phyloP scores from a whole-genome alignment of 2,888 invertebrate species.

The Chironomus riparius region DNA sequence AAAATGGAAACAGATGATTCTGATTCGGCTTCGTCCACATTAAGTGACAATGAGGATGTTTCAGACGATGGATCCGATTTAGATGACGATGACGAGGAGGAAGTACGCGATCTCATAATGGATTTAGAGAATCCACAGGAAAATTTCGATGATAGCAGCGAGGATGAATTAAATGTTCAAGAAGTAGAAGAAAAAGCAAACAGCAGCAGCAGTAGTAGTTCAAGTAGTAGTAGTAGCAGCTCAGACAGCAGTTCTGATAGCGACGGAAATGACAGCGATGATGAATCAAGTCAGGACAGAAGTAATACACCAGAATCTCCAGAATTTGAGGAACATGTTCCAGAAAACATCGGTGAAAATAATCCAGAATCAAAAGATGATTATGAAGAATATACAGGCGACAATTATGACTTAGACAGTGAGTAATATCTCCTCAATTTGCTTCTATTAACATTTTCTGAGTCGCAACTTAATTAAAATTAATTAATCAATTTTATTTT shows the following conservation, averaged over 20 bases:
- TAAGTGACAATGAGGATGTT: neutral
- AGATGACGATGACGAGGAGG: neutral
- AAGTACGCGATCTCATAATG: neutral
- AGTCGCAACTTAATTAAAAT: conserved; percentile 22
- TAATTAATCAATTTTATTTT: too few relatives aligned
- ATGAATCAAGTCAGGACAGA: neutral
- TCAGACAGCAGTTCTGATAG: neutral
- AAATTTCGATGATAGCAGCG: neutral
- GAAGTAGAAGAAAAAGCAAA: neutral
- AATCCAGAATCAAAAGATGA: conserved; percentile 26
- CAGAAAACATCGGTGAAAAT: neutral
- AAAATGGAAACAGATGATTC: neutral
- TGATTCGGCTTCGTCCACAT: neutral
- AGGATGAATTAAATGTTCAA: neutral
- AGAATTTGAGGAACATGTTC: conserved; percentile 23
- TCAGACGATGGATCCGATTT: neutral
- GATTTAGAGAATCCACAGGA: neutral
- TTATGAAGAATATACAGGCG: neutral
- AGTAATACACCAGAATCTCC: conserved; percentile 15
- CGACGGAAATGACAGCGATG: neutral
- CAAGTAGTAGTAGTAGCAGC: neutral
- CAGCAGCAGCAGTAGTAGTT: neutral
- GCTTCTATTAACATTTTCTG: conserved; percentile 5
- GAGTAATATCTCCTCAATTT: neutral
- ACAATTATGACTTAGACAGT: conserved; percentile 26